Base-by-base conservation (phyloP, 2,797 vertebrate species). In the Malacoctenus gilli region DNA sequence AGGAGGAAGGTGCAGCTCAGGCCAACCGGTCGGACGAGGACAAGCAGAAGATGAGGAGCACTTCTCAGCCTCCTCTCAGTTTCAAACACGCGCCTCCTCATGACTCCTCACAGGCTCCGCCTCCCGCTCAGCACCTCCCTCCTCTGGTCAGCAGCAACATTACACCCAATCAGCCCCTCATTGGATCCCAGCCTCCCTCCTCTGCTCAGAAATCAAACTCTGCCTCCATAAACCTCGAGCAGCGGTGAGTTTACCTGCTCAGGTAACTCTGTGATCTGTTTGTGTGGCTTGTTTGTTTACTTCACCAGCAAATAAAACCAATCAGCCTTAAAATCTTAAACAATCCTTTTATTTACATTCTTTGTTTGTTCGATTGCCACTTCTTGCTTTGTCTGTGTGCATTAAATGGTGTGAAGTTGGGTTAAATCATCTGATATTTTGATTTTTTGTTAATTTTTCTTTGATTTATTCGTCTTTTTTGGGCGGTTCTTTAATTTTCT, bases 11-110 rank as follows among this genome's bases (percentile, higher is more conserved):
- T 71, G 35, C 25, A 8, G 15, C 48, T 47, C 25, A 80, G 42
- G 66, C 46, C 21, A 91, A 90, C 81, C 79, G 57, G 49, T 87
- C 89, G 34, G 89, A 91, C 5, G 89, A 91, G 63, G 89, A 89
- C 61, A 92, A 90, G 60, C 75, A 84, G 67, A 85, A 75, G 47
- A 82, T 89, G 80, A 90, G 57, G 62, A 64, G 40, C 48, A 32
- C 35, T 0, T 32, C 30, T 32, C 28, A 4, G 28, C 28, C 28
- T 48, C 40, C 63, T 44, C 34, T 30, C 20, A 20, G 12, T 11
- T 19, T 42, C 15, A 47, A 42, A 52, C 23, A 34, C 40, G 16
- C 41, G 9, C 25, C 25, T 28, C 4, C 20, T 34, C 18, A 4
- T 3, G 0, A n/a, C 63, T 42, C 34, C 20, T 2, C 30, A 16